Evolutionary conservation across 2,888 invertebrate genomes (phyloP).

Genomic region (Watsonalla binaria): DNA sequence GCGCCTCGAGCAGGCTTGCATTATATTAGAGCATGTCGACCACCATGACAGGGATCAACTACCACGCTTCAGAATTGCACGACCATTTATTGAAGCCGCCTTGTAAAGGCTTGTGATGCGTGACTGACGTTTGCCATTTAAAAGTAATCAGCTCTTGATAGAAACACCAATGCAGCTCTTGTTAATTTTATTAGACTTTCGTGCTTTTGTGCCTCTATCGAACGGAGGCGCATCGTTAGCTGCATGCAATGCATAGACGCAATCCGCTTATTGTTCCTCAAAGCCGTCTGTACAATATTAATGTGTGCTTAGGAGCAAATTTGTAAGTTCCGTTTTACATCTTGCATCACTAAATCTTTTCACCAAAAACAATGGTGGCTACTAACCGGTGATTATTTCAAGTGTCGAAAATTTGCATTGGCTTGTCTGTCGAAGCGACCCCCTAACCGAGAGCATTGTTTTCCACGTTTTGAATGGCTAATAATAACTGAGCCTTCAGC

Average conservation of each 20-base stretch:
- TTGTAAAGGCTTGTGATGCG: slow-evolving; percentile 34
- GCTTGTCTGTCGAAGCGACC: slow-evolving; percentile 47
- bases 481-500: slow-evolving; percentile 56
- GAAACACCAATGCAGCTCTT: slow-evolving; percentile 32
- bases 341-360: slow-evolving; percentile 48
- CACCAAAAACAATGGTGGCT: slow-evolving; percentile 48
- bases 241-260: background rate
- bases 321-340: slow-evolving; percentile 17
- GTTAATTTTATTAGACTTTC: slow-evolving; percentile 2
- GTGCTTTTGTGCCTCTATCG: slow-evolving; percentile 1
- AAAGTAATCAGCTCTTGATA: slow-evolving; percentile 38
- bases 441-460: slow-evolving; percentile 64
- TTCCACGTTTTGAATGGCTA: slow-evolving; percentile 60
- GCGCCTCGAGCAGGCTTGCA: slow-evolving; percentile 57
- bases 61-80: slow-evolving; percentile 39
- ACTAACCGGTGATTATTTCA: slow-evolving; percentile 51
- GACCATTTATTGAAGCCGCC: slow-evolving; percentile 45
- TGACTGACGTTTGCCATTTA: slow-evolving; percentile 48
- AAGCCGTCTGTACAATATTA: background rate
- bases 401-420: slow-evolving; percentile 60
- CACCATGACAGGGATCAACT: slow-evolving; percentile 52
- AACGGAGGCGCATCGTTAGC: background rate
- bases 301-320: background rate
- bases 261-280: background rate
- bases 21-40: slow-evolving; percentile 55